Evolutionary conservation across 2,888 invertebrate species (phyloP), one percentile per base, ranked within the genome.

Genomic region (Spatulosminthurus flaviceps): DNA sequence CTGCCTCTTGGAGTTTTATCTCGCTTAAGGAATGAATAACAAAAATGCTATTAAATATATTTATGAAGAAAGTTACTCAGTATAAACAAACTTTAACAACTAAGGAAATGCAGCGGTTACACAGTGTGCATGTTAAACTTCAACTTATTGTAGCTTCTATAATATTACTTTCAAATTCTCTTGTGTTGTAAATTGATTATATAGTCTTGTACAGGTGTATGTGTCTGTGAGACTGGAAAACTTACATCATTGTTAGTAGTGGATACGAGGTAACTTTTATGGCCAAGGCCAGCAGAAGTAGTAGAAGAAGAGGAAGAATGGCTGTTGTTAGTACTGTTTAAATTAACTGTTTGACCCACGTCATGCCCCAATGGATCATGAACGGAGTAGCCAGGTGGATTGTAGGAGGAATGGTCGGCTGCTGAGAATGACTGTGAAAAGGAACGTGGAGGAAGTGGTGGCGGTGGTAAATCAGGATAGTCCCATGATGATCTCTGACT

Each of bases 201-300:
- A 16, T 66, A 26, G 41, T 43, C 19, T 77, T 69, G 5, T 28
- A 42, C n/a, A 51, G 43, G n/a, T n/a, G n/a, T n/a, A n/a, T 64
- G 71, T 66, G 61, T 72, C n/a, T 61, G 51, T 72, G 34, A 41
- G 42, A 43, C 22, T 22, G 22, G 66, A 64, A 74, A 75, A 82
- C 82, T 83, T 84, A 84, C 84, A 81, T 84, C 83, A 78, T 34
- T 41, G 67, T 80, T 80, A 76, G n/a, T n/a, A n/a, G 80, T 74
- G 77, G 80, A 42, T 66, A 29, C 24, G 74, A 73, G 79, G 70
- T 81, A 80, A 77, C 71, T 80, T 82, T 81, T 81, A 69, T 81
- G 82, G 72, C 79, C 80, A 41, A 78, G 82, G 72, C 79, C 80
- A 60, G 79, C 77, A 67, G 79, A 76, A n/a, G n/a, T n/a, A n/a